Conservation (phyloP, 2,797 vertebrate species). For the Pipistrellus pygmaeus region DNA sequence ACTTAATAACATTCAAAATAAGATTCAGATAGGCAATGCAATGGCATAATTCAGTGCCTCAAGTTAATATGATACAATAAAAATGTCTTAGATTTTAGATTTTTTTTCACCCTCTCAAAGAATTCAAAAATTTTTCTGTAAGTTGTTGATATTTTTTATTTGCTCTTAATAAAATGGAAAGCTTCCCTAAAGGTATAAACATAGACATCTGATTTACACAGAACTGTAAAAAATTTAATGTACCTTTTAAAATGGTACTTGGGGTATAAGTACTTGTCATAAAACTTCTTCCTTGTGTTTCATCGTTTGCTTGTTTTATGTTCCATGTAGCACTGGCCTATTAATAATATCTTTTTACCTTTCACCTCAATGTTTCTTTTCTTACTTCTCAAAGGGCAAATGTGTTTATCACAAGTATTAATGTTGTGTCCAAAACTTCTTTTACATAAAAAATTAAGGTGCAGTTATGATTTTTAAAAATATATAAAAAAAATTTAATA, state of each 20-base stretch:
- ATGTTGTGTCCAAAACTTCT: constrained; percentile 5
- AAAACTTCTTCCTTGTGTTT: constrained; percentile 79
- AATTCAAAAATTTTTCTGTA: constrained; percentile 47
- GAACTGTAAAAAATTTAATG: constrained; percentile 81
- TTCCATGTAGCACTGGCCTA: constrained; percentile 66
- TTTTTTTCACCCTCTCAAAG: constrained; percentile 50
- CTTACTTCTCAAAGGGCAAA: not conserved
- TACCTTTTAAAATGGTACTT: constrained; percentile 80
- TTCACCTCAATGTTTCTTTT: constrained; percentile 39
- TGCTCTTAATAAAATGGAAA: constrained; percentile 68
- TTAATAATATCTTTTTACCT: constrained; percentile 74
- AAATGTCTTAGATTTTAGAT: constrained; percentile 10
- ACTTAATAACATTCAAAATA: not conserved
- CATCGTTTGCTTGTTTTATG: constrained; percentile 82
- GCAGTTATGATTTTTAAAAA: not conserved
- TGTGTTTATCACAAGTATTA: not conserved
- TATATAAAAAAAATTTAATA: not conserved
- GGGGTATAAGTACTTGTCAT: constrained; percentile 74
- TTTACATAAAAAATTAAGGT: constrained; percentile 37
- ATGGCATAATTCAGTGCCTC: not conserved
- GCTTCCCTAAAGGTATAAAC: constrained; percentile 71
- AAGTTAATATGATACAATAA: constrained; percentile 35
- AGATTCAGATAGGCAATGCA: not conserved
- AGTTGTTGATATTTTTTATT: constrained; percentile 64
- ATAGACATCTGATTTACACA: constrained; percentile 77